Evolutionary conservation across 2,888 invertebrate genomes (phyloP).

Genomic region (Tricholauxania praeusta): DNA sequence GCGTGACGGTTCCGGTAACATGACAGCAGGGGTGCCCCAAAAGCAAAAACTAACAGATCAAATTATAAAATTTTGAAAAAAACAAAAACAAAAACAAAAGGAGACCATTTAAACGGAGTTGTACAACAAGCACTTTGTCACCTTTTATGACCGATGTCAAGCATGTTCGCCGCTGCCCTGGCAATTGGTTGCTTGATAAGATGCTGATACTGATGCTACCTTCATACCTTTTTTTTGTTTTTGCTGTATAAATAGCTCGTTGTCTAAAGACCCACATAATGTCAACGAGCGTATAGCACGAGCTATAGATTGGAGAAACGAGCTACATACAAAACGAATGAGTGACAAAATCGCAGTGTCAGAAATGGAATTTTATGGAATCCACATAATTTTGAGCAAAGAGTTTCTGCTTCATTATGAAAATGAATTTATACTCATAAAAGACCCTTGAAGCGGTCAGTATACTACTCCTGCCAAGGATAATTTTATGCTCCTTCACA

Average conservation of each 20-base stretch:
- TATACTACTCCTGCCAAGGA: not conserved
- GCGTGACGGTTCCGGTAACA: not conserved
- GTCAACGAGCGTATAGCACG: conserved; percentile 33
- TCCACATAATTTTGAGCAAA: not conserved
- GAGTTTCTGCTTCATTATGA: conserved; percentile 29
- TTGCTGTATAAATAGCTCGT: too few relatives aligned
- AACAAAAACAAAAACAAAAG: not conserved
- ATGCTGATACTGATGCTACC: not conserved
- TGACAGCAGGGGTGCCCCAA: conserved; percentile 30
- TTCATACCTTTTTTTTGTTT: not conserved
- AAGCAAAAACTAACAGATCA: not conserved
- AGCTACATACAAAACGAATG: not conserved
- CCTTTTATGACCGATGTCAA: conserved; percentile 36
- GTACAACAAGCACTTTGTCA: conserved; percentile 33
- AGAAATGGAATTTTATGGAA: conserved; percentile 7
- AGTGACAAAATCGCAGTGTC: not conserved
- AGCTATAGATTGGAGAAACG: conserved; percentile 11
- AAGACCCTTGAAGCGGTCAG: conserved; percentile 22
- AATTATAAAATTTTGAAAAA: not conserved
- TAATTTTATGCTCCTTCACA: not conserved
- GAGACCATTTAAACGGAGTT: conserved; percentile 19
- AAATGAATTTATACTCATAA: conserved; percentile 21
- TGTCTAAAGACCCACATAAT: not conserved
- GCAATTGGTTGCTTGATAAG: conserved; percentile 19
- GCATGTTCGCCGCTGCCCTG: conserved; percentile 3